phyloP scores from a whole-genome alignment of 2,888 invertebrate genomes.

The Tromatobia lineatoria region DNA sequence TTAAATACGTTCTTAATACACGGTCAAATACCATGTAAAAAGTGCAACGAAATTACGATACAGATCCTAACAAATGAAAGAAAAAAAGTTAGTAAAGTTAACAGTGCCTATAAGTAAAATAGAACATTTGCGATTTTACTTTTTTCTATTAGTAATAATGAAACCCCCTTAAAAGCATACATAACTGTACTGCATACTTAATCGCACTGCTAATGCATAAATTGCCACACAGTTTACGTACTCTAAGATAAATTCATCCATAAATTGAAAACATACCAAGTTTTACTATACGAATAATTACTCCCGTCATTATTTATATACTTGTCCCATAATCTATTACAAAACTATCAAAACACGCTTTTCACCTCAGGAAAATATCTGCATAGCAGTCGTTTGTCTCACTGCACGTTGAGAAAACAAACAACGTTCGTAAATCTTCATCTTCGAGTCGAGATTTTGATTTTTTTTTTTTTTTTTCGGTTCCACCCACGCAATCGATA shows the following conservation, averaged over 20 bases:
- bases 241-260: not conserved
- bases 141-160: too few relatives aligned
- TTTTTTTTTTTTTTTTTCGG: not conserved
- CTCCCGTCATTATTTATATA: not conserved
- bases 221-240: not conserved
- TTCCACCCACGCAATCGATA: constrained; percentile 72
- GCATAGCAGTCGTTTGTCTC: not conserved
- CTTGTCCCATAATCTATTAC: not conserved
- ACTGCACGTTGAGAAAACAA: not conserved
- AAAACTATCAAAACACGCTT: not conserved
- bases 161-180: not conserved
- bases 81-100: too few relatives aligned
- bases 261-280: not conserved
- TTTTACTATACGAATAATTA: not conserved
- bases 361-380: not conserved
- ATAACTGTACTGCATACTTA: not conserved
- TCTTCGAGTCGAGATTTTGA: not conserved
- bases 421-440: not conserved
- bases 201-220: not conserved
- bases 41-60: too few relatives aligned
- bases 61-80: too few relatives aligned
- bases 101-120: too few relatives aligned
- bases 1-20: too few relatives aligned
- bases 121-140: too few relatives aligned
- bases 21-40: too few relatives aligned